Evolutionary conservation across 1,140 invertebrate species (phyloP).

Genomic region (Metopolophium dirhodum): DNA sequence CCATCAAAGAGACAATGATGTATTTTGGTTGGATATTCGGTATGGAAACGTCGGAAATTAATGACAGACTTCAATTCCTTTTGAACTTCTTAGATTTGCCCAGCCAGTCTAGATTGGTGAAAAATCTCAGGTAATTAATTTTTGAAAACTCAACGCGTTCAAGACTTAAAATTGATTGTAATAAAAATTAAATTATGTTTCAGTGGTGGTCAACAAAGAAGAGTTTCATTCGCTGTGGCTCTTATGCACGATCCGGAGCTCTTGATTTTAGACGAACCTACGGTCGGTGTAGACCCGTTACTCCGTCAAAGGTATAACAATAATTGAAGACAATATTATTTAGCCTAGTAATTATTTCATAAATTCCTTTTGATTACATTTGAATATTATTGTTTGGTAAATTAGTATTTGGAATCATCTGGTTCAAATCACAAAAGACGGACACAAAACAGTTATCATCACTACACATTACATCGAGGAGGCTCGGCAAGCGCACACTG

Average conservation of each 20-base stretch:
- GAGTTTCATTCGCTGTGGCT: conserved; percentile 87
- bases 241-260: conserved; percentile 88
- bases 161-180: not conserved
- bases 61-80: conserved; percentile 81
- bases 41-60: conserved; percentile 76
- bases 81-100: conserved; percentile 72
- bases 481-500: conserved; percentile 85
- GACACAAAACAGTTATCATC: conserved; percentile 92
- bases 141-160: not conserved
- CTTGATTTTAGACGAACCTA: conserved; percentile 92
- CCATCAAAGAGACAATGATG: conserved; percentile 86
- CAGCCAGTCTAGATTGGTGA: conserved; percentile 72
- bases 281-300: conserved; percentile 93
- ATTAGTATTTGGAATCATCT: conserved; percentile 92
- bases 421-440: conserved; percentile 83
- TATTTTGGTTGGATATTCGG: conserved; percentile 91
- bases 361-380: not conserved
- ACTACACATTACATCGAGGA: conserved; percentile 99
- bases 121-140: conserved; percentile 70
- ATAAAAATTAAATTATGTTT: conserved; percentile 20
- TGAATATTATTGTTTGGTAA: conserved; percentile 16
- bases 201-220: conserved; percentile 85
- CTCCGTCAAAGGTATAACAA: conserved; percentile 77
- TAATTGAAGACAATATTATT: not conserved
- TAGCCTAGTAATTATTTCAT: not conserved